These are phyloP conservation scores for Mesorhabditis sp. DNA, from an alignment of 2,888 invertebrate genomes.

Conservation along the genomic window DNA sequence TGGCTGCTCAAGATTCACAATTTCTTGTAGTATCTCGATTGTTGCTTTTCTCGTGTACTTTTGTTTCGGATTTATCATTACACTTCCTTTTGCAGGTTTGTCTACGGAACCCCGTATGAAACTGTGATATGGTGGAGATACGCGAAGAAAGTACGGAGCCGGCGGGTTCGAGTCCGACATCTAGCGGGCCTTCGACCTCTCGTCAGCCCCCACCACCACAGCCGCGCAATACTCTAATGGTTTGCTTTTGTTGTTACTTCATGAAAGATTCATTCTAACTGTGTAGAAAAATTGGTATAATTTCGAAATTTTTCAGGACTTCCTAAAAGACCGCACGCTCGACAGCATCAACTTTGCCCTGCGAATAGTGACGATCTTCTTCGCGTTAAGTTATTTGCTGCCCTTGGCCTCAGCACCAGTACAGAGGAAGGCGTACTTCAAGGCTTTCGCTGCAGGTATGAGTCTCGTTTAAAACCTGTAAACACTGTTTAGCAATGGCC, in stretches of 20 bases:
- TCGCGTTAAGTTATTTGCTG: conserved; percentile 78
- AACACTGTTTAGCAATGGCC: conserved; percentile 70
- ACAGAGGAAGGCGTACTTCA: conserved; percentile 74
- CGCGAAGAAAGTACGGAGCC: conserved; percentile 35
- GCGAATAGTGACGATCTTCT: conserved; percentile 77
- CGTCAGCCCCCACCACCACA: conserved; percentile 1
- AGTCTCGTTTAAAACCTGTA: conserved; percentile 9
- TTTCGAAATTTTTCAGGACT: conserved; percentile 51
- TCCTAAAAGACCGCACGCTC: conserved; percentile 75
- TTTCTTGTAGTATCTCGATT: no score
- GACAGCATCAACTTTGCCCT: conserved; percentile 83
- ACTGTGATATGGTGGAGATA: conserved; percentile 39
- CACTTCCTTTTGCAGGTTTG: no score
- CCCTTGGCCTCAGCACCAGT: conserved; percentile 74
- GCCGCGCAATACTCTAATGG: conserved; percentile 7
- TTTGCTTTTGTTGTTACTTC: background rate
- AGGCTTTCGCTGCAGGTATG: conserved; percentile 73
- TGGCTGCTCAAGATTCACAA: no score
- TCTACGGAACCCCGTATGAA: no score
- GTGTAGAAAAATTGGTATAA: no score
- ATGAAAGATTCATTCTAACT: no score
- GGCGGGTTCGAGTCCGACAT: conserved; percentile 13
- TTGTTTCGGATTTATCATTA: no score
- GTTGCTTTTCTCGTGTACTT: no score
- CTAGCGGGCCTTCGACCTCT: conserved; percentile 9